A percentile compares a stretch with the other conserved stretches of the same genome.
Evolutionary conservation across 1,140 invertebrate genomes (phyloP).

Genomic region (Caenorhabditis brenneri): DNA sequence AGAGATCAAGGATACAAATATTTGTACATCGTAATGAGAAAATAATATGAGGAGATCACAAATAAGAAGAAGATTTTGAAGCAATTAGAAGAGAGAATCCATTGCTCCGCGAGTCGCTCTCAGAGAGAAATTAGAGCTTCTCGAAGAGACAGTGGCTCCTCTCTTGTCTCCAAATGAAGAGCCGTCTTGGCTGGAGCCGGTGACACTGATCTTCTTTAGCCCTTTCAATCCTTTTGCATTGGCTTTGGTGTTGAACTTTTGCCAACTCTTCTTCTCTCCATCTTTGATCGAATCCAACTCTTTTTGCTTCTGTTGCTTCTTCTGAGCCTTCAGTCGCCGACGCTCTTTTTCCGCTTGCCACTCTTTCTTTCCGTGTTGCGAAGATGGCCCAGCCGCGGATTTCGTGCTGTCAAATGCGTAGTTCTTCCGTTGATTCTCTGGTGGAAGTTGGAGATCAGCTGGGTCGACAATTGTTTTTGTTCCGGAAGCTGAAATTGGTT

Average conservation of each 20-base stretch:
- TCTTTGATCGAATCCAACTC: conserved; percentile 44
- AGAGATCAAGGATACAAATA: too few species aligned
- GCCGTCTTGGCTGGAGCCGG: conserved; percentile 40
- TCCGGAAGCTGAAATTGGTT: conserved; percentile 29
- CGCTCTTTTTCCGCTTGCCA: conserved; percentile 50
- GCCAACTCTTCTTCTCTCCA: conserved; percentile 47
- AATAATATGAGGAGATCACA: too few species aligned
- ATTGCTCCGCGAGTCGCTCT: conserved; percentile 37
- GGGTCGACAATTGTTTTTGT: conserved; percentile 41
- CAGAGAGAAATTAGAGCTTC: conserved; percentile 9
- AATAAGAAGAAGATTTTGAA: too few species aligned
- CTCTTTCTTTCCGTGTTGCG: conserved; percentile 43
- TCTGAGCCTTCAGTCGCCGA: conserved; percentile 1
- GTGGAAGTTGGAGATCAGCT: not conserved
- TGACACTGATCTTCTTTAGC: conserved; percentile 1
- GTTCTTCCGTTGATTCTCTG: conserved; percentile 42
- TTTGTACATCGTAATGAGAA: too few species aligned
- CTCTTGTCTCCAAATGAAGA: not conserved
- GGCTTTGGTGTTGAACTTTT: conserved; percentile 48
- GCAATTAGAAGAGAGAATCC: conserved; percentile 45
- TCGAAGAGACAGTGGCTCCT: conserved; percentile 32
- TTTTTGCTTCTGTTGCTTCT: conserved; percentile 38
- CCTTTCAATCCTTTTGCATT: conserved; percentile 44
- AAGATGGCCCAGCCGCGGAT: not conserved
- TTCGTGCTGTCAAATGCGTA: conserved; percentile 44